phyloP scores from a whole-genome alignment of 2,888 invertebrate genomes.

The Microchrysa polita region DNA sequence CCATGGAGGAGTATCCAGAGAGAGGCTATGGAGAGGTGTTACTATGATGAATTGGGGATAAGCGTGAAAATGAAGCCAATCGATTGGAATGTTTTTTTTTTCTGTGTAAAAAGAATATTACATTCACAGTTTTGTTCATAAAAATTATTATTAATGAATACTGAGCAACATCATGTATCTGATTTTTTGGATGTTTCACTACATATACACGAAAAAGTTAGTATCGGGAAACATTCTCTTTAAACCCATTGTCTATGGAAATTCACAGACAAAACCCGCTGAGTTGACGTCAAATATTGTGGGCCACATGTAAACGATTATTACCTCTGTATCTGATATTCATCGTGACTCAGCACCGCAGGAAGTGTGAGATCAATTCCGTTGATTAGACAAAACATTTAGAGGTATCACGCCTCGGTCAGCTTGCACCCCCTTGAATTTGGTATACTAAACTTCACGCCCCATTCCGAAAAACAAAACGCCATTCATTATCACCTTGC shows the following conservation, averaged over 20 bases:
- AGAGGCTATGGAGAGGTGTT: background rate
- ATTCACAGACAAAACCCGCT: too few species aligned
- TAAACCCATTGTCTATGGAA: too few species aligned
- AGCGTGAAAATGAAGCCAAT: too few species aligned
- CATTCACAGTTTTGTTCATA: too few species aligned
- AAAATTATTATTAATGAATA: too few species aligned
- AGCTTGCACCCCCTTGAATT: constrained; percentile 1
- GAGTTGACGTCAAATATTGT: background rate
- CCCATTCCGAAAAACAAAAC: background rate
- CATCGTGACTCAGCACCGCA: constrained; percentile 8
- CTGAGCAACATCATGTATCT: too few species aligned
- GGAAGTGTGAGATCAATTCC: constrained; percentile 43
- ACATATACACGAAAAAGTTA: too few species aligned
- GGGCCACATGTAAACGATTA: background rate
- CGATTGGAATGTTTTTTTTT: too few species aligned
- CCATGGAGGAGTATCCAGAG: background rate
- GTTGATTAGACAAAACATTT: constrained; percentile 29
- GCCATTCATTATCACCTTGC: constrained; percentile 14
- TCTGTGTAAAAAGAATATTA: too few species aligned
- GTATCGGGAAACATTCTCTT: too few species aligned
- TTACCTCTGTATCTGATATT: background rate
- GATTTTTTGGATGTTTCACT: too few species aligned
- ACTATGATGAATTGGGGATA: background rate
- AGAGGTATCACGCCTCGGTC: background rate
- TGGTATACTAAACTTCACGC: constrained; percentile 1